Evolutionary conservation across 2,888 invertebrate genomes (phyloP).

Genomic region (Melanostoma scalare): DNA sequence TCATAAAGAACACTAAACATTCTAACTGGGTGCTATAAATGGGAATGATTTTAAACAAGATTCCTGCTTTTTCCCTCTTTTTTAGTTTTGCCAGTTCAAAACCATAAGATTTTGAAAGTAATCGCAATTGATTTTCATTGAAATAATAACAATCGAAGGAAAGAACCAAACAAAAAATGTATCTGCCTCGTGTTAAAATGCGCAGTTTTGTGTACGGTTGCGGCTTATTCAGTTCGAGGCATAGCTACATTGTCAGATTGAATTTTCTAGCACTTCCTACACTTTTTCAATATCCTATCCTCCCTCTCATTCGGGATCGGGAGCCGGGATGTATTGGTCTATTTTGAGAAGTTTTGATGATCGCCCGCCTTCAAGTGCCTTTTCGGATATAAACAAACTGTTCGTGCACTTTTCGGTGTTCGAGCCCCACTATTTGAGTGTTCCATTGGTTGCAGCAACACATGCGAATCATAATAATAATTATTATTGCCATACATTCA

Average conservation of each 20-base stretch:
- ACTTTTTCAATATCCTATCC: conserved; percentile 62
- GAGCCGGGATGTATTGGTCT: conserved; percentile 12
- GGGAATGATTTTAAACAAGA: conserved; percentile 17
- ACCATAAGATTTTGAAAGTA: too few relatives aligned
- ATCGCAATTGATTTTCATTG: too few relatives aligned
- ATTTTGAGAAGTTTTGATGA: conserved; percentile 63
- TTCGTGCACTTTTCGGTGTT: conserved; percentile 45
- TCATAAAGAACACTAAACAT: conserved; percentile 20
- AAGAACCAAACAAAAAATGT: not conserved
- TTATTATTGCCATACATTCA: conserved; percentile 55
- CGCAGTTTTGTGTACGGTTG: not conserved
- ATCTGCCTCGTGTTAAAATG: conserved; percentile 9
- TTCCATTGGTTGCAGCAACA: conserved; percentile 47
- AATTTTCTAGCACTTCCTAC: conserved; percentile 66
- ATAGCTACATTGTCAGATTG: conserved; percentile 50
- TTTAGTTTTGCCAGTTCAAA: not conserved
- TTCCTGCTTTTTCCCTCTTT: not conserved
- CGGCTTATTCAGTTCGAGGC: too few relatives aligned
- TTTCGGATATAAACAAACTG: conserved; percentile 62
- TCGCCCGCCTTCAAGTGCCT: conserved; percentile 60
- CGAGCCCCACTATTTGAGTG: conserved; percentile 38
- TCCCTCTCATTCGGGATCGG: conserved; percentile 39
- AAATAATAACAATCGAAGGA: too few relatives aligned
- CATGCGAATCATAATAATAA: conserved; percentile 69
- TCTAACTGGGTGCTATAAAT: conserved; percentile 27